Conservation (phyloP, 2,113 vertebrate species). For the Pseudorasbora parva region DNA sequence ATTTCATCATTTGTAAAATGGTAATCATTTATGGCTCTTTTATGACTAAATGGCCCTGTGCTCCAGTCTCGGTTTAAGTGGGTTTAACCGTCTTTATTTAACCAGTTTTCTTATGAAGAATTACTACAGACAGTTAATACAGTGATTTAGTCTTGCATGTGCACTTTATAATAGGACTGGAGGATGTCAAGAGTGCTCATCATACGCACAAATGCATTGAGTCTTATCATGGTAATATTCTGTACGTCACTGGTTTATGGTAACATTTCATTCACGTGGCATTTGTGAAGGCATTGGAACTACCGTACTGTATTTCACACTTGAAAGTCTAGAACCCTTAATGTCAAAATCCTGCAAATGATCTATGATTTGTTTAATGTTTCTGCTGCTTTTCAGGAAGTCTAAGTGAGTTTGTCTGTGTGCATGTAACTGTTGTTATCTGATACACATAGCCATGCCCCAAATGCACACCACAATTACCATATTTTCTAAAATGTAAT, state of each 20-base stretch:
- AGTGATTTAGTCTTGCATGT: background rate
- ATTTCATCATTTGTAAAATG: background rate
- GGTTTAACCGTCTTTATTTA: conserved; percentile 5
- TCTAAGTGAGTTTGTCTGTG: conserved; percentile 29
- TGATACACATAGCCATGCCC: background rate
- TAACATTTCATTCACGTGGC: conserved; percentile 38
- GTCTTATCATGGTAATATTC: conserved; percentile 65
- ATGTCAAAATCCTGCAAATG: background rate
- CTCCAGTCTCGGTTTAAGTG: background rate
- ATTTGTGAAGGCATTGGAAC: conserved; percentile 34
- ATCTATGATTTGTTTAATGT: background rate
- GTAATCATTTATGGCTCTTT: background rate
- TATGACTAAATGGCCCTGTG: background rate
- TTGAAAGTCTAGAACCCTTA: conserved; percentile 6
- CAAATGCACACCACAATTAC: background rate
- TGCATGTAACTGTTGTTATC: conserved; percentile 11
- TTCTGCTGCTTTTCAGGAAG: background rate
- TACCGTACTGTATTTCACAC: conserved; percentile 38
- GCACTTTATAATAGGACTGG: conserved; percentile 5
- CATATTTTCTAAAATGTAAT: background rate
- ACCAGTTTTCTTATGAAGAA: background rate
- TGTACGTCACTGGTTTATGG: conserved; percentile 45
- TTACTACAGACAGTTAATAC: background rate
- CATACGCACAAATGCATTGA: conserved; percentile 56
- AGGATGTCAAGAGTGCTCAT: background rate